Evolutionary conservation across 2,797 vertebrate species (phyloP), one percentile per base, ranked within the genome.

Genomic region (Numenius phaeopus): DNA sequence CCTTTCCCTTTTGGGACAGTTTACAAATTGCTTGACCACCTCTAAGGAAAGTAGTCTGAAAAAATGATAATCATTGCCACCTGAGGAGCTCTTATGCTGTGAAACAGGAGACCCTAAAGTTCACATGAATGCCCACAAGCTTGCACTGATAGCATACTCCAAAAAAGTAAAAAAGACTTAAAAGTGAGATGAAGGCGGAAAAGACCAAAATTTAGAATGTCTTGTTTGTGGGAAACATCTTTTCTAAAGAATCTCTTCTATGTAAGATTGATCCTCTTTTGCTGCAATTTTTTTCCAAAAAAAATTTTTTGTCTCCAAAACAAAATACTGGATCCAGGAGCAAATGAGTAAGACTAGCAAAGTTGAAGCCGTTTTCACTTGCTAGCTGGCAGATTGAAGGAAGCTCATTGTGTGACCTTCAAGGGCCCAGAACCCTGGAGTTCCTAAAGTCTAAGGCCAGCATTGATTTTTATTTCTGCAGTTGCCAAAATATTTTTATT

Each of bases 341-440:
- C 17, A 55, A 32, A 57, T 40, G 9, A 42, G 2, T 69, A 76
- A 83, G 14, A 52, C 14, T 44, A 16, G 7, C 6, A 40, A 52
- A 76, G 22, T 2, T 82, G 5, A 86, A 94, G 67, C 14, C 3
- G 50, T 58, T 73, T 52, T 88, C 10, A 39, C 21, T 65, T 7
- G 54, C 3, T 14, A n/a, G n/a, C 22, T 86, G n/a, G 10, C 50
- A 77, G 29, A 70, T 12, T 75, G 42, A 81, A 69, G 27, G 32
- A 75, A 81, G 18, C 4, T 65, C 26, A 34, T 5, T 1, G 1
- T 5, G 2, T 47, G 11, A 34, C 7, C 5, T 1, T 15, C 27
- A n/a, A 34, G 52, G 15, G 15, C 22, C 14, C 42, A 78, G 23
- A 34, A 37, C 5, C 2, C 4, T 6, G 5, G 37, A 17, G 6